Evolutionary conservation across 2,113 vertebrate genomes (phyloP).

Genomic region (Apteryx mantelli): DNA sequence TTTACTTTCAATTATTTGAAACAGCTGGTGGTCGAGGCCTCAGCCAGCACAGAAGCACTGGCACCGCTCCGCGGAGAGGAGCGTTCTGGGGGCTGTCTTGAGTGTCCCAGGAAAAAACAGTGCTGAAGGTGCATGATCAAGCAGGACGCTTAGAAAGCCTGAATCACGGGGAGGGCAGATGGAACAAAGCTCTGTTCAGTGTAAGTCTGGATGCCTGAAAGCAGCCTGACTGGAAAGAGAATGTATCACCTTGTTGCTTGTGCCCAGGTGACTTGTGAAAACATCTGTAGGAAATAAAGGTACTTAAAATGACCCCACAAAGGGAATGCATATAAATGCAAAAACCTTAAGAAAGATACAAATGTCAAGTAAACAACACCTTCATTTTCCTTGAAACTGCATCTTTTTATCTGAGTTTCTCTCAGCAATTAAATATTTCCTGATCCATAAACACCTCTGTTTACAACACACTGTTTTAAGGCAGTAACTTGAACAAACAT

Average conservation of each 20-base stretch:
- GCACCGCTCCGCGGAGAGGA: not conserved
- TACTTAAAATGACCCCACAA: not conserved
- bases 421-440: slow-evolving; percentile 35
- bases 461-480: not conserved
- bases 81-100: rapidly evolving
- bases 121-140: not conserved
- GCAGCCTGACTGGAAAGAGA: not conserved
- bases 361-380: not conserved
- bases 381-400: not conserved
- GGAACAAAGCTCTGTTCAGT: not conserved
- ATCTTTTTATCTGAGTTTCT: slow-evolving; percentile 8
- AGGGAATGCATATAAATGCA: not conserved
- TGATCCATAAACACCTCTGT: slow-evolving; percentile 40
- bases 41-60: not conserved
- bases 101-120: too few relatives aligned
- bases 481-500: slow-evolving; percentile 20
- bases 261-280: not conserved
- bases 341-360: not conserved
- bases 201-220: not conserved
- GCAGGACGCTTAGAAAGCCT: not conserved
- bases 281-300: not conserved
- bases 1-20: not conserved
- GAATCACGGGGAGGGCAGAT: not conserved
- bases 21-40: not conserved
- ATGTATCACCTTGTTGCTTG: not conserved